Evolutionary conservation across 1,140 invertebrate genomes (phyloP).

Genomic region (Oryctes rhinoceros): DNA sequence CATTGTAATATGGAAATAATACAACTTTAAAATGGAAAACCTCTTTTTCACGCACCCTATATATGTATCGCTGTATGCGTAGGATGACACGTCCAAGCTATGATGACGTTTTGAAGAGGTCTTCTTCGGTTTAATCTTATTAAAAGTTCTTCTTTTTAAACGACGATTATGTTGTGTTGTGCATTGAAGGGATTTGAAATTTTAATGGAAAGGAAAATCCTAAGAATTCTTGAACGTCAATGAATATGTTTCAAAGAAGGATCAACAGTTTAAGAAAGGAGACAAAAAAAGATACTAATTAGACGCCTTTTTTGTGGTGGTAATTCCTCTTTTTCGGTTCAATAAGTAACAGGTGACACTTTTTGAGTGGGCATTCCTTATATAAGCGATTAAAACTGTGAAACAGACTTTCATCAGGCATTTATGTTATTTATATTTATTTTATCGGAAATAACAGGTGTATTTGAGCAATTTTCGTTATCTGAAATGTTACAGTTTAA

Average conservation of each 20-base stretch:
- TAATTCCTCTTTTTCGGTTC: not conserved
- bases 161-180: not conserved
- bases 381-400: not conserved
- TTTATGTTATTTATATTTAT: not conserved
- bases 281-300: not conserved
- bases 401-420: not conserved
- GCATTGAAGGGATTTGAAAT: slow-evolving; percentile 8
- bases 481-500: not conserved
- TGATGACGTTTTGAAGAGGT: not conserved
- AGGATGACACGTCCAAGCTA: not conserved
- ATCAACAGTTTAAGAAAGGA: not conserved
- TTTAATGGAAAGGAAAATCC: slow-evolving; percentile 11
- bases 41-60: no score
- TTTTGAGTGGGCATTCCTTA: not conserved
- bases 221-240: not conserved
- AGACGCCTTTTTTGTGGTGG: not conserved
- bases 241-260: not conserved
- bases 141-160: not conserved
- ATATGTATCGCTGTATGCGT: not conserved
- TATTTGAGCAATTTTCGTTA: not conserved
- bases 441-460: not conserved
- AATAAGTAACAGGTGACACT: not conserved
- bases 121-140: not conserved
- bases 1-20: no score
- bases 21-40: no score